These are phyloP conservation scores for Danio kyathit DNA, from an alignment of 2,797 vertebrate species.

Conservation along the genomic window DNA sequence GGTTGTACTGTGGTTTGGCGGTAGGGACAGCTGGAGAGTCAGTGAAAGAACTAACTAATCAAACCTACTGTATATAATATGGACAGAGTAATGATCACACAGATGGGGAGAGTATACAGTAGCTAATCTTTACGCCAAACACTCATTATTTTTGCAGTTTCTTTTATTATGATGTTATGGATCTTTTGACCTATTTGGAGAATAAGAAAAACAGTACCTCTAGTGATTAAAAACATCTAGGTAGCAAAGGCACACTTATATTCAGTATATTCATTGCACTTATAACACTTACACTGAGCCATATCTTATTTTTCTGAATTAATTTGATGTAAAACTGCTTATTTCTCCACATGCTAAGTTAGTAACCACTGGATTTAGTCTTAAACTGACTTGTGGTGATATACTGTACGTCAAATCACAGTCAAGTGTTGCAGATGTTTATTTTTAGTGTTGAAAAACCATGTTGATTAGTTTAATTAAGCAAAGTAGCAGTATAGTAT, in stretches of 20 bases:
- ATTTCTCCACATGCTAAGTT: constrained; percentile 1
- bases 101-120: not conserved
- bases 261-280: not conserved
- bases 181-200: not conserved
- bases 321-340: not conserved
- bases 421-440: not conserved
- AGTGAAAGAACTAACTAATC: not conserved
- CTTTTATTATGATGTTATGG: not conserved
- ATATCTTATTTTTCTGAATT: not conserved
- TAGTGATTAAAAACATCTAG: not conserved
- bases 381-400: not conserved
- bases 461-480: not conserved
- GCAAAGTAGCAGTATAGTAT: constrained; percentile 6
- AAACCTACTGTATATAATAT: not conserved
- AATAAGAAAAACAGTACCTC: not conserved
- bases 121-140: not conserved
- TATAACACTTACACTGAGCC: not conserved
- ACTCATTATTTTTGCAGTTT: not conserved
- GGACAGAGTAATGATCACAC: not conserved
- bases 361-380: not conserved
- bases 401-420: not conserved
- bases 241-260: not conserved
- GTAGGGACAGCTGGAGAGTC: constrained; percentile 9
- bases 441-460: not conserved
- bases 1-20: constrained; percentile 4